Evolutionary conservation across 1,140 invertebrate species (phyloP).

Genomic region (Melipona quadrifasciata): DNA sequence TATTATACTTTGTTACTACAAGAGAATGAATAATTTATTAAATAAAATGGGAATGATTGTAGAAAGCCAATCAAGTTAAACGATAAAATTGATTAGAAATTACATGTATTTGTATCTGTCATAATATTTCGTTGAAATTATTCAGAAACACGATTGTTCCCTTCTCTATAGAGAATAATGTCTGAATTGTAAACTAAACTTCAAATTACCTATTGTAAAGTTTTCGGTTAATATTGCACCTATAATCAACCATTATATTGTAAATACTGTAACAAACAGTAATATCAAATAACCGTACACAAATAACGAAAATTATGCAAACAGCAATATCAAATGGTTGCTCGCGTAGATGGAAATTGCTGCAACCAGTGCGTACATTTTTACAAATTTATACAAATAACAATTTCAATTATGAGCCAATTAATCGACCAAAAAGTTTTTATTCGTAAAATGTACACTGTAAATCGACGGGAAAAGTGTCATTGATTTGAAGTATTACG

Average conservation of each 20-base stretch:
- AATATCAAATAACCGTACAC: neutral
- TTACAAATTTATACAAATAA: neutral
- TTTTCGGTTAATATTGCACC: neutral
- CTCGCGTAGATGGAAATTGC: neutral
- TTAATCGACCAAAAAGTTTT: neutral
- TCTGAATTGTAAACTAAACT: neutral
- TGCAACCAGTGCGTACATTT: neutral
- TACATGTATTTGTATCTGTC: neutral
- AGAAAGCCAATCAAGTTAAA: neutral
- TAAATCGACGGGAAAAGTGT: neutral
- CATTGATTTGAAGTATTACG: neutral
- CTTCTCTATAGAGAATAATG: too few species aligned
- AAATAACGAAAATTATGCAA: neutral
- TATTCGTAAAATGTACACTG: neutral
- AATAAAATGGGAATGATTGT: neutral
- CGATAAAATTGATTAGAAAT: too few species aligned
- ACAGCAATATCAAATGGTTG: neutral
- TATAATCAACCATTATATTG: neutral
- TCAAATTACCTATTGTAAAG: neutral
- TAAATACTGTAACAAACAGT: neutral
- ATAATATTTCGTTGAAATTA: neutral
- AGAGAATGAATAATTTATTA: neutral
- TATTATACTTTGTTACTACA: neutral
- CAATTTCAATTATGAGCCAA: neutral
- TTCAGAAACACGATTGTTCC: neutral